Evolutionary conservation across 2,888 invertebrate species (phyloP).

Genomic region (Nephrotoma flavescens): DNA sequence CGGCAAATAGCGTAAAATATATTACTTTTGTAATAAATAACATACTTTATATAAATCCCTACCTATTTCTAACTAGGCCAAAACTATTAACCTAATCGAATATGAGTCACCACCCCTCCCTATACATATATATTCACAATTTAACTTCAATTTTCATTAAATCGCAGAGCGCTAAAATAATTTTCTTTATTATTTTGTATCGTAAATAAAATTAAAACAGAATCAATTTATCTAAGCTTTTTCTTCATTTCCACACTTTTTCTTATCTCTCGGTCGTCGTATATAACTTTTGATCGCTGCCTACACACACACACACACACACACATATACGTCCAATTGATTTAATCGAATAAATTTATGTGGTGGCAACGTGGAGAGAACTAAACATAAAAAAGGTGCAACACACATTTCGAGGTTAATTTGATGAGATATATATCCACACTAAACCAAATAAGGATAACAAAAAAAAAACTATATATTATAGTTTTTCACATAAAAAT

Average conservation of each 20-base stretch:
- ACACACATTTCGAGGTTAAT: background rate
- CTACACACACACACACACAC: background rate
- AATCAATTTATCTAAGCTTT: background rate
- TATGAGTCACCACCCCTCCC: background rate
- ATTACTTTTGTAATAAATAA: too few relatives aligned
- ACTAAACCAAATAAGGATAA: background rate
- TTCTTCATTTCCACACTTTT: background rate
- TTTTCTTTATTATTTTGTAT: background rate
- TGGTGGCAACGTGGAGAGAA: background rate
- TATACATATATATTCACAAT: background rate
- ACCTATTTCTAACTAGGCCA: background rate
- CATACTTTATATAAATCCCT: background rate
- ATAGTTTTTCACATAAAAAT: background rate
- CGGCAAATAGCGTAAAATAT: too few relatives aligned
- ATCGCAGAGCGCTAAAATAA: background rate
- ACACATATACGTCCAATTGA: background rate
- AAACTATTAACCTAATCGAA: background rate
- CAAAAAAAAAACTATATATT: background rate
- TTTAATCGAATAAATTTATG: background rate
- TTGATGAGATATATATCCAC: background rate
- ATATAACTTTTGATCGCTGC: background rate
- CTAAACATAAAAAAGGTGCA: background rate
- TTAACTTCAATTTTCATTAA: background rate
- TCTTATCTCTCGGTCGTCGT: background rate
- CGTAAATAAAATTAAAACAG: background rate